Conservation (phyloP, 2,888 invertebrate genomes). For the Trilocha varians region DNA sequence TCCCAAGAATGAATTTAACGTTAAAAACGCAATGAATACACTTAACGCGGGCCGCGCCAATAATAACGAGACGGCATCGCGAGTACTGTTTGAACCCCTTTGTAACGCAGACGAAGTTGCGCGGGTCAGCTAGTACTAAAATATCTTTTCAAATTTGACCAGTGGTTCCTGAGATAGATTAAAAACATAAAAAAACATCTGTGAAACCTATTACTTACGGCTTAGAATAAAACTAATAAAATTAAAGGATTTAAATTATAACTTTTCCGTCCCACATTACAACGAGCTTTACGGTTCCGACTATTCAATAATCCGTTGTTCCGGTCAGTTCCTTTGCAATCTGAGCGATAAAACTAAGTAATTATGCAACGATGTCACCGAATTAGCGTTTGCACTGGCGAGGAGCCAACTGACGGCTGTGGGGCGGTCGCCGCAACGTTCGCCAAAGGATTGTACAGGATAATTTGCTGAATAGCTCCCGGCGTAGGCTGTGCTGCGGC, state of each 20-base stretch:
- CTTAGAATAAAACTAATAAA: no score
- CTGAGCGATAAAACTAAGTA: conserved; percentile 48
- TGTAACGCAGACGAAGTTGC: no score
- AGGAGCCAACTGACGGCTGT: conserved; percentile 43
- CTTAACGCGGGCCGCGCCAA: no score
- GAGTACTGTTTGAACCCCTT: no score
- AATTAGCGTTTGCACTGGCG: conserved; percentile 61
- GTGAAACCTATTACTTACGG: no score
- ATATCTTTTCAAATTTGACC: no score
- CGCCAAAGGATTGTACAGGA: background rate
- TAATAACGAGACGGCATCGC: no score
- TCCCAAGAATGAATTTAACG: no score
- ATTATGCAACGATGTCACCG: conserved; percentile 62
- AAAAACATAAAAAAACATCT: no score
- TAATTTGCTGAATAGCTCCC: background rate
- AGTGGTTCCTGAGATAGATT: no score
- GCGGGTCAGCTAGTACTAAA: no score
- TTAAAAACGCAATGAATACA: no score
- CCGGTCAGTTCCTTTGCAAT: background rate
- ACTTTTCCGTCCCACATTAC: background rate
- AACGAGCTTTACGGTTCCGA: background rate
- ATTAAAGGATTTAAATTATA: background rate
- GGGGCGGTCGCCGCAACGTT: conserved; percentile 12
- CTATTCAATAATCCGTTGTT: background rate
- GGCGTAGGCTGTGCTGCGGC: background rate